Conservation (phyloP, 2,797 vertebrate genomes). For the Chelidonichthys spinosus region DNA sequence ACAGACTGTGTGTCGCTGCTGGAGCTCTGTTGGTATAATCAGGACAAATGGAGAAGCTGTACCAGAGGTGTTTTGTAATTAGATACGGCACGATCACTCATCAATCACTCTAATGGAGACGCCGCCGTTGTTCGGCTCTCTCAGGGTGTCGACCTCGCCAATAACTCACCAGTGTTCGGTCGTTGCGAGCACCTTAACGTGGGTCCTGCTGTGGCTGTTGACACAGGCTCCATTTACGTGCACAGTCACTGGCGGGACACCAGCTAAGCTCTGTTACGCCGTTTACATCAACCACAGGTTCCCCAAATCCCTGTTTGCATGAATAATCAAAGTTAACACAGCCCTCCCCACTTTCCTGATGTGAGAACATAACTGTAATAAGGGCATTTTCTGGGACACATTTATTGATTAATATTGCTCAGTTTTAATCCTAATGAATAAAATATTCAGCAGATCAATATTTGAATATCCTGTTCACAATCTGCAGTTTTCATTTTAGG, state of each 20-base stretch:
- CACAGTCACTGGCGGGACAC: background rate
- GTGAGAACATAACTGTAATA: background rate
- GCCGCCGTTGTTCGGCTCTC: conserved; percentile 31
- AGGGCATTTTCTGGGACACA: no score
- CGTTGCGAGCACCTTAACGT: background rate
- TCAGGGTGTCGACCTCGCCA: background rate
- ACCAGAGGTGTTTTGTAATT: conserved; percentile 66
- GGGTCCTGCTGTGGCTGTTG: conserved; percentile 15
- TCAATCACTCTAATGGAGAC: conserved; percentile 65
- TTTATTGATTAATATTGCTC: no score
- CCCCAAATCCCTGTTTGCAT: conserved; percentile 24
- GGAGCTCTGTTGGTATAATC: conserved; percentile 67
- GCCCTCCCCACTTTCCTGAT: background rate
- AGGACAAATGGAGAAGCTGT: conserved; percentile 59
- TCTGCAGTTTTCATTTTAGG: background rate
- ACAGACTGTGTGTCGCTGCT: conserved; percentile 13
- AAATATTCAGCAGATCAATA: background rate
- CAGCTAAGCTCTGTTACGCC: conserved; percentile 29
- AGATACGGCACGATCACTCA: conserved; percentile 59
- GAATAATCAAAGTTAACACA: conserved; percentile 30
- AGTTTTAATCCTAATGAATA: background rate
- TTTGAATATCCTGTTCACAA: background rate
- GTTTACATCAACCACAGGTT: conserved; percentile 24
- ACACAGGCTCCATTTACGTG: conserved; percentile 7
- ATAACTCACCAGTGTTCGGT: conserved; percentile 8